Evolutionary conservation across 1,140 invertebrate genomes (phyloP), one percentile per base, ranked within the genome.

Genomic region (Bombus vancouverensis): DNA sequence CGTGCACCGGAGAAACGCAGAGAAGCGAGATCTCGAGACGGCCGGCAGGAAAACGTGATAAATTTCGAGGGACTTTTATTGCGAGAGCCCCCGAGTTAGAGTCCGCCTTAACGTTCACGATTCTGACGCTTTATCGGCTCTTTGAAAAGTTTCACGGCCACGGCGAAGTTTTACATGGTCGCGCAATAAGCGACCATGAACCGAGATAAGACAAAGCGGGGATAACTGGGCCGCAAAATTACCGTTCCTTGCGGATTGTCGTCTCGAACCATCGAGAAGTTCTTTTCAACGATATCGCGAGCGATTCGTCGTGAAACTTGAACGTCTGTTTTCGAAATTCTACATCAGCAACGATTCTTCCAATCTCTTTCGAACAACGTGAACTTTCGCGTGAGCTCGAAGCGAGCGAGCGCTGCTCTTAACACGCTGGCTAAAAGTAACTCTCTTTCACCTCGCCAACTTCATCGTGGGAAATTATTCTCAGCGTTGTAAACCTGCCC

Each of bases 41-140:
- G 18, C 12, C 44, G 9, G 34, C 44, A 22, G 37, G 18, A 25
- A 57, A 70, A 70, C 34, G 44, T 28, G 62, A 70, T 83, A 77
- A 83, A 77, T 83, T 83, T 59, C 62, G 2, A 10, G n/a, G 18
- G 73, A 44, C 53, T 73, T 88, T 88, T 86, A 89, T 82, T 53
- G 73, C 22, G 1, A 3, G 32, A 22, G 32, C 12, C 6, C 25
- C 28, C 57, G 65, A 44, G 44, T 12, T 8, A 25, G 9, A 18
- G 22, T 32, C 37, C 32, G 83, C 53, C 70, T 70, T 39, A 59
- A 88, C 72, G 72, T 57, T n/a, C 39, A 2, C 28, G 80, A 81
- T 85, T 59, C 73, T 76, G 44, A 39, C 71, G 81, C 59, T 88
- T 88, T 81, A 86, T 86, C 83, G 70, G 47, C 78, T 44, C 47